phyloP scores from a whole-genome alignment of 2,888 invertebrate genomes.

The Caenorhabditis sinica region DNA sequence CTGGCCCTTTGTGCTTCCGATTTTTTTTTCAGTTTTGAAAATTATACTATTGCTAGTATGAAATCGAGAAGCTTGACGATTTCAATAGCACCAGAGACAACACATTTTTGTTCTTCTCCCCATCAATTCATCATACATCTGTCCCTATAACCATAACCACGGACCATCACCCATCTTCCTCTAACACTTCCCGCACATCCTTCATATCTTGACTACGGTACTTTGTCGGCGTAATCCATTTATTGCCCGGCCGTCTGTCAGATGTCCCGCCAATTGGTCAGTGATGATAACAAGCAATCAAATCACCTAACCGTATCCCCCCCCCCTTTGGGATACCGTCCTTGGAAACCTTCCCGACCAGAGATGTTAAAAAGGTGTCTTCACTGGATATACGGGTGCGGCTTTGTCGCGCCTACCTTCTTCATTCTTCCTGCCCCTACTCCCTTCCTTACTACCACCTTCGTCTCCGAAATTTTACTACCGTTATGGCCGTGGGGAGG shows the following conservation, averaged over 20 bases:
- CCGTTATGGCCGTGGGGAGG: conserved; percentile 68
- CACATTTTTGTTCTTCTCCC: not conserved
- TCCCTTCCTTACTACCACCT: too few species aligned
- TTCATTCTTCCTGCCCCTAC: not conserved
- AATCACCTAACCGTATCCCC: conserved; percentile 57
- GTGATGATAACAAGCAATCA: conserved; percentile 60
- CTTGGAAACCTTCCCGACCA: conserved; percentile 39
- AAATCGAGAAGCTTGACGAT: too few species aligned
- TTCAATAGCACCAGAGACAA: too few species aligned
- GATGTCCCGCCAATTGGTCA: conserved; percentile 39
- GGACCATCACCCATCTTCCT: conserved; percentile 1
- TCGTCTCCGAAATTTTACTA: conserved; percentile 60
- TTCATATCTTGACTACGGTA: conserved; percentile 37
- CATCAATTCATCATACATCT: not conserved
- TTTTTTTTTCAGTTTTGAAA: too few species aligned
- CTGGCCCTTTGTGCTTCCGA: too few species aligned
- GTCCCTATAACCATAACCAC: not conserved
- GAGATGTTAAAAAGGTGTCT: conserved; percentile 34
- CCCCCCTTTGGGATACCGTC: conserved; percentile 25
- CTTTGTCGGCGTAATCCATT: conserved; percentile 46
- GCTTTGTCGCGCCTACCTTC: conserved; percentile 40
- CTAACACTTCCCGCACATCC: conserved; percentile 19
- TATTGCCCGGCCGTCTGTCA: conserved; percentile 20
- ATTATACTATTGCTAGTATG: too few species aligned
- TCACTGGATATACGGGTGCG: conserved; percentile 47